Evolutionary conservation across 2,113 vertebrate species (phyloP).

Genomic region (Struthidea cinerea): DNA sequence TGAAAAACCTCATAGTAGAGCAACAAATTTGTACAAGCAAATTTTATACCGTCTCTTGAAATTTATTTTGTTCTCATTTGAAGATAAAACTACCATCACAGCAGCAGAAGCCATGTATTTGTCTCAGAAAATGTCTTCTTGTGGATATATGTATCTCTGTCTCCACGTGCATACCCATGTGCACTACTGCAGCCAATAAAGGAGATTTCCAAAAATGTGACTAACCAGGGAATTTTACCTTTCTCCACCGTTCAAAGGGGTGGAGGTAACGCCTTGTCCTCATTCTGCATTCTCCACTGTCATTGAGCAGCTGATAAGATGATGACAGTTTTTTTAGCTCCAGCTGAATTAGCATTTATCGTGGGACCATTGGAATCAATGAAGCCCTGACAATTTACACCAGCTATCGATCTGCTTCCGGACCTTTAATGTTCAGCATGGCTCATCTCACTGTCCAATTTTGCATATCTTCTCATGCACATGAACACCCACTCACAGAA

Average conservation of each 20-base stretch:
- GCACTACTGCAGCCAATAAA: not conserved
- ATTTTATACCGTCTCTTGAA: not conserved
- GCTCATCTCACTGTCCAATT: not conserved
- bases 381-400: conserved; percentile 26
- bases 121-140: not conserved
- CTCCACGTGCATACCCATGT: not conserved
- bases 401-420: not conserved
- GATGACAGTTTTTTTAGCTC: not conserved
- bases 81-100: not conserved
- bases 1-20: not conserved
- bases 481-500: not conserved
- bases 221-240: not conserved
- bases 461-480: not conserved
- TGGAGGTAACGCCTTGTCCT: not conserved
- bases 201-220: not conserved
- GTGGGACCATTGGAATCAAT: not conserved
- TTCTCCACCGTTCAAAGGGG: not conserved
- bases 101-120: not conserved
- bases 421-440: not conserved
- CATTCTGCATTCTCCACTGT: not conserved
- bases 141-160: not conserved
- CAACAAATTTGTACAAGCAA: not conserved
- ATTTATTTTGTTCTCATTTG: not conserved
- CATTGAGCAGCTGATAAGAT: not conserved
- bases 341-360: not conserved